Conservation (phyloP, 2,888 invertebrate species). For the Ametastegia equiseti region DNA sequence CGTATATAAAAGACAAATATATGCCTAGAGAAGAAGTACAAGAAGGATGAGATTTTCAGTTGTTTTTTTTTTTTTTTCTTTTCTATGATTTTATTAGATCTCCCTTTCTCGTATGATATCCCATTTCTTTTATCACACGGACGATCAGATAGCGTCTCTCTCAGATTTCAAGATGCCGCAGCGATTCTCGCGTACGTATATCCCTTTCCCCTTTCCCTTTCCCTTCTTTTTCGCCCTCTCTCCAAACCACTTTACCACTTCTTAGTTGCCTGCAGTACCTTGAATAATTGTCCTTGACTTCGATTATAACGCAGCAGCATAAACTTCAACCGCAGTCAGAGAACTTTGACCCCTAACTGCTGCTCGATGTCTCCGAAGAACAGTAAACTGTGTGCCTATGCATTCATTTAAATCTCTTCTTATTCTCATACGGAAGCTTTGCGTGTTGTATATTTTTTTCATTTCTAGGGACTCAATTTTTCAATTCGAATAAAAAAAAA, state of each 20-base stretch:
- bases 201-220: neutral
- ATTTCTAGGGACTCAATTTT: no score
- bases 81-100: neutral
- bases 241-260: neutral
- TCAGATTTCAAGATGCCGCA: neutral
- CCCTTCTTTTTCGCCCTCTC: neutral
- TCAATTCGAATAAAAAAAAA: no score
- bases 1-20: neutral
- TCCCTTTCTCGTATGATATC: no score
- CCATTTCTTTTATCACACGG: neutral
- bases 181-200: neutral
- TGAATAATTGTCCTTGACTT: constrained; percentile 44
- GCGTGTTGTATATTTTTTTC: no score
- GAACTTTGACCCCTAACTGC: constrained; percentile 7
- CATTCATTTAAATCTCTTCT: no score
- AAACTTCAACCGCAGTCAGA: neutral
- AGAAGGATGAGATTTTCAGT: no score
- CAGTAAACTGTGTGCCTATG: neutral
- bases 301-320: constrained; percentile 27
- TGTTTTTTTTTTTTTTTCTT: neutral
- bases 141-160: neutral
- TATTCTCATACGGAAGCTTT: no score
- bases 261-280: neutral
- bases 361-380: neutral
- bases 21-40: no score